Evolutionary conservation across 1,140 invertebrate genomes (phyloP).

Genomic region (Stegodyphus dumicola): DNA sequence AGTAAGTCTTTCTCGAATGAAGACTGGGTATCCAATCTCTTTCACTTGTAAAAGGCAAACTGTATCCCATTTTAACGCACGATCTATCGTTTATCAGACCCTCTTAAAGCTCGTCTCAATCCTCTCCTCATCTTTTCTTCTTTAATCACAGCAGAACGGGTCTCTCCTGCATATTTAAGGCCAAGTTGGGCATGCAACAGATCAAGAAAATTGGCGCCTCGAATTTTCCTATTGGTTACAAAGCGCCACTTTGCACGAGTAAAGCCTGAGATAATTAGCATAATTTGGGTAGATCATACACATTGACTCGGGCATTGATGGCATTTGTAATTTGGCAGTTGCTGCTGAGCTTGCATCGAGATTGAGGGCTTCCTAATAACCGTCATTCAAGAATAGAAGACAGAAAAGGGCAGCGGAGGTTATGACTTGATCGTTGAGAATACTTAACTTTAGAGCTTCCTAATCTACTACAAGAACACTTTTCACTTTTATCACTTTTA

Average conservation of each 20-base stretch:
- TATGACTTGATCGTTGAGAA: no score
- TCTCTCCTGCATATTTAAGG: constrained; percentile 58
- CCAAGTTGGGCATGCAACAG: constrained; percentile 41
- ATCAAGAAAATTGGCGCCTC: constrained; percentile 46
- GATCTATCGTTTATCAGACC: constrained; percentile 30
- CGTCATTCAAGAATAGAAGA: constrained; percentile 31
- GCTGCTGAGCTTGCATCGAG: not conserved
- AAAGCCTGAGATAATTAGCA: constrained; percentile 42
- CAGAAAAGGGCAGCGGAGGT: constrained; percentile 35
- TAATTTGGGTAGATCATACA: constrained; percentile 51
- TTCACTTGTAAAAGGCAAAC: not conserved
- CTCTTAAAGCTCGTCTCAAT: constrained; percentile 17
- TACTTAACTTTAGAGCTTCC: not conserved
- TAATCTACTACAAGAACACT: constrained; percentile 8
- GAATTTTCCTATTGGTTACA: constrained; percentile 45
- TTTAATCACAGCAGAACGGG: constrained; percentile 26
- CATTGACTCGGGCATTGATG: constrained; percentile 48
- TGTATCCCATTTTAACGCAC: not conserved
- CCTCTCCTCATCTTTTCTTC: constrained; percentile 30
- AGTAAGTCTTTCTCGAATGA: not conserved
- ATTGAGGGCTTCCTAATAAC: constrained; percentile 29
- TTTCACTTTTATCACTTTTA: not conserved
- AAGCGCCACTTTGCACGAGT: constrained; percentile 32
- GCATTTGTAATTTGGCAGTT: constrained; percentile 47
- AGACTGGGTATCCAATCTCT: not conserved